Percentiles rank a stretch among this genome's conserved stretches.
These are phyloP conservation scores for Cheilosia impressa DNA, from an alignment of 2,888 invertebrate species.

Conservation along the genomic window DNA sequence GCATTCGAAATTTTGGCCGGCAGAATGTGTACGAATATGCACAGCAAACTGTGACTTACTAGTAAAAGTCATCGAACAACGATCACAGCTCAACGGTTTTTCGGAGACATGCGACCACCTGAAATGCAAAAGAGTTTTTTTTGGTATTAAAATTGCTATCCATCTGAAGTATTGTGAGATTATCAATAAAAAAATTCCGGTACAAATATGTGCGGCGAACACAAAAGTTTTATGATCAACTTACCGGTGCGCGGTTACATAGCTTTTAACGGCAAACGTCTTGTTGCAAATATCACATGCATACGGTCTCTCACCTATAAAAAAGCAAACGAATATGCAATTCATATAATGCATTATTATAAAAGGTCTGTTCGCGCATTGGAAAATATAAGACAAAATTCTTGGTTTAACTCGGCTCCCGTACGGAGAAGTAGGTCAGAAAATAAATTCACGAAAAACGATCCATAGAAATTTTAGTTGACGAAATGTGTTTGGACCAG, in stretches of 20 bases:
- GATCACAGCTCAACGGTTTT: conserved; percentile 89
- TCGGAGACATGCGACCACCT: conserved; percentile 92
- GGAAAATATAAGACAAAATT: too few species aligned
- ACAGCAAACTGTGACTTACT: conserved; percentile 90
- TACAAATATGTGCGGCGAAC: background rate
- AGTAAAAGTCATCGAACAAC: conserved; percentile 89
- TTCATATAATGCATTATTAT: too few species aligned
- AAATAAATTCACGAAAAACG: too few species aligned
- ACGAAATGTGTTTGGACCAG: too few species aligned
- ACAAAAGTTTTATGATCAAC: conserved; percentile 14
- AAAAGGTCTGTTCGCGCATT: too few species aligned
- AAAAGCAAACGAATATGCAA: conserved; percentile 28
- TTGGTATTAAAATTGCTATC: background rate
- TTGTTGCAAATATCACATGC: conserved; percentile 92
- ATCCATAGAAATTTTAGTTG: too few species aligned
- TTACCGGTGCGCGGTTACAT: conserved; percentile 90
- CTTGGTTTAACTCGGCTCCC: too few species aligned
- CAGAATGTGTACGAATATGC: conserved; percentile 90
- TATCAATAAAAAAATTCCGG: background rate
- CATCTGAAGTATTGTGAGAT: background rate
- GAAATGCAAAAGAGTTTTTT: conserved; percentile 48
- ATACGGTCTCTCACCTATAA: conserved; percentile 89
- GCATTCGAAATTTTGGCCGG: conserved; percentile 89
- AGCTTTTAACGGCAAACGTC: conserved; percentile 92
- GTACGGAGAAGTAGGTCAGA: too few species aligned